Evolutionary conservation across 30 jellyfish, hydroid and myxozoan genomes (phyloP), one percentile per base, ranked within the genome.

Genomic region (Mastigias papua): DNA sequence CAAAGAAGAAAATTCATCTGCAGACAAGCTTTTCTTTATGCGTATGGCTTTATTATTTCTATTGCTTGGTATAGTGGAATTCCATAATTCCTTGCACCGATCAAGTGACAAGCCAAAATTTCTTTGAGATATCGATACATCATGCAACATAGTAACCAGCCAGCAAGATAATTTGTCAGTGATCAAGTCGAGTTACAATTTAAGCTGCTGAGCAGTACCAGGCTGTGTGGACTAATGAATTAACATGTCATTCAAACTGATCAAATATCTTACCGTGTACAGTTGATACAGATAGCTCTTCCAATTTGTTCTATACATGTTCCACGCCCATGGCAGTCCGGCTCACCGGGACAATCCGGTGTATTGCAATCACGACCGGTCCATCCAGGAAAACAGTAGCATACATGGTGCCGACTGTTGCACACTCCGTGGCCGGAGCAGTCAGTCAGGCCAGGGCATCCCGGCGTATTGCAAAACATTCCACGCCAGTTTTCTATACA

Each of bases 321-420:
- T 10, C 94, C 94, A 19, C 94, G 82, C 15, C 89, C 94, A 46
- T 65, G 37, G 22, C 94, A 86, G 49, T 86, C 94, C 34, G 94
- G 94, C 68, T 86, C 94, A 27, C 94, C 94, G 5, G 94, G 94
- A 49, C 94, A 86, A 57, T 86, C 94, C 9, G 94, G 94, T 3
- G 84, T 76, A 48, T 76, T 86, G 75, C 94, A 86, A 35, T 74
- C 94, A 27, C 83, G 69, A 7, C 94, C 94, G 16, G 88, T 86
- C 94, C 94, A 86, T 7, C 94, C 94, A 20, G 94, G 84, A 63
- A 54, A 73, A 62, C 94, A 86, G 48, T 74, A 86, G 67, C 94
- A 86, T 15, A 73, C 30, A 73, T 86, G 94, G n/a, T 76, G 61
- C 19, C 88, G 58, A 62, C 94, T 86, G 78, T 86, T 72, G 65